Percentiles rank a stretch among this genome's conserved stretches.
Evolutionary conservation across 1,140 invertebrate species (phyloP).

Genomic region (Mylabris phalerata): DNA sequence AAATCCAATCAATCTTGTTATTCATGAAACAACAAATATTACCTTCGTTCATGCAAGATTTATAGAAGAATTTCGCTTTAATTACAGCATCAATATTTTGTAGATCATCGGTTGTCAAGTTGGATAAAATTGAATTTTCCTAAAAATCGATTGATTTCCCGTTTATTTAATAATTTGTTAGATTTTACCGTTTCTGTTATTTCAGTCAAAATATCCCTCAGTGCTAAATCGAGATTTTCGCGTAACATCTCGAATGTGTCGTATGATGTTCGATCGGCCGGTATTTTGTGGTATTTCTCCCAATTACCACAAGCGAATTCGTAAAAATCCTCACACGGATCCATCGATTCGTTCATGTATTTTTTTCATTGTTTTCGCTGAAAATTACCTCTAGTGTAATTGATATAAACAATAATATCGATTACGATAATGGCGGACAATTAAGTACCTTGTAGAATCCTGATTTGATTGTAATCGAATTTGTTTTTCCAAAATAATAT

Average conservation of each 20-base stretch:
- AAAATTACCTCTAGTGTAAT: conserved; percentile 11
- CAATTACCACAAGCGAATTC: conserved; percentile 85
- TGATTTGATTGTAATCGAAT: conserved; percentile 6
- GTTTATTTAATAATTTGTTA: too few species aligned
- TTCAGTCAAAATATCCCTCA: conserved; percentile 61
- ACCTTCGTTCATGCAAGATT: conserved; percentile 79
- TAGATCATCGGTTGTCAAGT: background rate
- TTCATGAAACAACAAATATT: conserved; percentile 21
- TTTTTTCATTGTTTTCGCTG: conserved; percentile 61
- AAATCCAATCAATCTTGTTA: background rate
- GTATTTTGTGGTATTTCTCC: conserved; percentile 75
- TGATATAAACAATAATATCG: background rate
- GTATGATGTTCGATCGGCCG: conserved; percentile 71
- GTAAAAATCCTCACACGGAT: conserved; percentile 91
- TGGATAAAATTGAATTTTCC: background rate
- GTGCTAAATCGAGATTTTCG: conserved; percentile 63
- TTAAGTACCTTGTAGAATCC: conserved; percentile 31
- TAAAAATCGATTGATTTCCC: background rate
- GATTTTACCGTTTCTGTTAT: conserved; percentile 21
- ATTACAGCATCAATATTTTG: conserved; percentile 50
- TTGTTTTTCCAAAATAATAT: conserved; percentile 4
- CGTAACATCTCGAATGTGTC: conserved; percentile 78
- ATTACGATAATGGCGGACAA: background rate
- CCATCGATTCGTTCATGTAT: conserved; percentile 67
- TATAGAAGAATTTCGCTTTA: conserved; percentile 74